Evolutionary conservation across 2,113 vertebrate species (phyloP).

Genomic region (Cinclus cinclus): DNA sequence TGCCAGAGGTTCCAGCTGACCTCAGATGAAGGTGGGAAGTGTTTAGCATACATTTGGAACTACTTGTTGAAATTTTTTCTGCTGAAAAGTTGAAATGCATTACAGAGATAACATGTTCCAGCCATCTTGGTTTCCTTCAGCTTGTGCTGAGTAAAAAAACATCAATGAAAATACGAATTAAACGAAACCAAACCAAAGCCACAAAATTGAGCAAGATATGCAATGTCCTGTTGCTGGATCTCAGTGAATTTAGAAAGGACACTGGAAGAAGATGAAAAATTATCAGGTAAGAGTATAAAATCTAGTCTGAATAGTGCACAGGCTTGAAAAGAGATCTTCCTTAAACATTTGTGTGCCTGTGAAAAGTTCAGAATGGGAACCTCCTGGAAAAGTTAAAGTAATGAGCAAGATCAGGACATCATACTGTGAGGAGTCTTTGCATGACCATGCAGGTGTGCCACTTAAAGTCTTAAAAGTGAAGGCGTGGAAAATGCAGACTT

Average conservation of each 20-base stretch:
- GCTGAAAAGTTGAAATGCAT: neutral
- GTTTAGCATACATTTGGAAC: neutral
- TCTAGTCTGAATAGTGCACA: neutral
- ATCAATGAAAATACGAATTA: neutral
- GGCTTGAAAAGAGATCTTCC: neutral
- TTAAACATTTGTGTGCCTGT: neutral
- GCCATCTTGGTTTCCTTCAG: neutral
- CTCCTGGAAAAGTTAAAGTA: neutral
- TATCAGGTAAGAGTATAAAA: neutral
- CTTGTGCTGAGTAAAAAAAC: neutral
- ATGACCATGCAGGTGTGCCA: neutral
- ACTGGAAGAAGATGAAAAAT: neutral
- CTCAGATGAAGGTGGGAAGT: neutral
- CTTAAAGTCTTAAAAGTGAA: neutral
- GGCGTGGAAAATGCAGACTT: neutral
- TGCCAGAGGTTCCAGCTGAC: neutral
- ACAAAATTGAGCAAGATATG: neutral
- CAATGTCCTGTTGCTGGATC: neutral
- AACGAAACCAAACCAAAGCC: neutral
- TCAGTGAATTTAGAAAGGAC: neutral
- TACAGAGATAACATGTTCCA: neutral
- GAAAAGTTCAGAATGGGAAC: neutral
- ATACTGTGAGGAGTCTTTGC: neutral
- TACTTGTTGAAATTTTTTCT: neutral
- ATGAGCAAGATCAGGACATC: neutral